Conservation (phyloP, 2,888 invertebrate species). For the Drosophila anceps region DNA sequence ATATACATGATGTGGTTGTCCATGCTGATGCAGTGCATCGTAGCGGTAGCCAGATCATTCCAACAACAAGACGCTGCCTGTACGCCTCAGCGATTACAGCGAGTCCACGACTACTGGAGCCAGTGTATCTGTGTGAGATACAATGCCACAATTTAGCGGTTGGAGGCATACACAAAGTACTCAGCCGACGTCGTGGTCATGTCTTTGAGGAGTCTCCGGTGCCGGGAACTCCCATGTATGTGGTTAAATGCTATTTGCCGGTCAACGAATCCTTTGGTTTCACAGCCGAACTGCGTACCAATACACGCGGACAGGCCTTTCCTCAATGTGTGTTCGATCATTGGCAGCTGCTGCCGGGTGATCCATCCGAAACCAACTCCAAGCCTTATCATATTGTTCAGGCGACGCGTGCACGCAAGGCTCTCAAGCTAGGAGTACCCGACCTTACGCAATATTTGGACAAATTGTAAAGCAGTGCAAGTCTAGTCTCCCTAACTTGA, state of each 20-base stretch:
- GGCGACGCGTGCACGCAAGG: constrained; percentile 99
- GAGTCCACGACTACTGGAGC: constrained; percentile 97
- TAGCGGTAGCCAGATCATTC: constrained; percentile 99
- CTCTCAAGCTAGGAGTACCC: constrained; percentile 98
- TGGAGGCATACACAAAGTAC: constrained; percentile 98
- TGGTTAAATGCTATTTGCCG: constrained; percentile 99
- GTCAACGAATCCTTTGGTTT: constrained; percentile 99
- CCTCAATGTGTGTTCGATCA: constrained; percentile 99
- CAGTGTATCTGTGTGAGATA: constrained; percentile 99
- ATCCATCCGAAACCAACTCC: constrained; percentile 92
- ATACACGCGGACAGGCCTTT: constrained; percentile 99
- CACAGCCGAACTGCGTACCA: constrained; percentile 98
- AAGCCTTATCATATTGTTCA: constrained; percentile 93
- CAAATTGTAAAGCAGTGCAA: constrained; percentile 92
- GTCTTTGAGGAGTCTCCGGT: constrained; percentile 98
- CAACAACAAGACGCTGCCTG: constrained; percentile 98
- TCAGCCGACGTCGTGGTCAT: constrained; percentile 98
- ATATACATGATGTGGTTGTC: constrained; percentile 99
- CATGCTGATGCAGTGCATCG: constrained; percentile 99
- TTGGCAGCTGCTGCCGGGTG: constrained; percentile 99
- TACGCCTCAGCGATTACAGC: constrained; percentile 98
- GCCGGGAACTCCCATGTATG: constrained; percentile 98
- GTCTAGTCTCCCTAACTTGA: background rate
- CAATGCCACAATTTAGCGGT: constrained; percentile 98
- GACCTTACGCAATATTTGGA: constrained; percentile 97